A percentile compares a stretch with the other conserved stretches of the same genome.
phyloP scores from a whole-genome alignment of 37 sponge, comb jelly and placozoan species.

The Tethya wilhelma region DNA sequence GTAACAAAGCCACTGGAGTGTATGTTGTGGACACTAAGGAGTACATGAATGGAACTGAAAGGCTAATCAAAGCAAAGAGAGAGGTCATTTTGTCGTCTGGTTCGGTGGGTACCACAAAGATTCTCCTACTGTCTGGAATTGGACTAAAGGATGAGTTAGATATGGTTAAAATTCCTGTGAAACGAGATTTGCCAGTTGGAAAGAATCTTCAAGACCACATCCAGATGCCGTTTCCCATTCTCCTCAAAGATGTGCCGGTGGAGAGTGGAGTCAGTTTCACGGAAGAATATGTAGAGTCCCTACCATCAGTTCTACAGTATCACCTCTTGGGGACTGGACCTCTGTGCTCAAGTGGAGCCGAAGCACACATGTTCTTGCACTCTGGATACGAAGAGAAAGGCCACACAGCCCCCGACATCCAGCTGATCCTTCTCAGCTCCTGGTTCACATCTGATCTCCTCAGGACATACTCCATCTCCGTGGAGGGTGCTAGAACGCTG shows the following conservation, averaged over 20 bases:
- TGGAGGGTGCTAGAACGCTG: neutral
- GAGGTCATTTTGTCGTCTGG: slow-evolving; percentile 78
- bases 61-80: slow-evolving; percentile 42
- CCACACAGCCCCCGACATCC: slow-evolving; percentile 28
- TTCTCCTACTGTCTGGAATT: slow-evolving; percentile 75
- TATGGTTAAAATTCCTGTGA: slow-evolving; percentile 24
- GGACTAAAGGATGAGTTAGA: slow-evolving; percentile 60
- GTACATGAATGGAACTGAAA: slow-evolving; percentile 26
- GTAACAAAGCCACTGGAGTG: slow-evolving; percentile 21
- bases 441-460: neutral
- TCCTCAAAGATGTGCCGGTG: neutral
- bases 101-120: slow-evolving; percentile 67
- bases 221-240: slow-evolving; percentile 30
- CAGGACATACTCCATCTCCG: neutral
- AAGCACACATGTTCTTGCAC: slow-evolving; percentile 29
- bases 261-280: neutral
- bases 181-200: slow-evolving; percentile 74
- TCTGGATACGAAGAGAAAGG: slow-evolving; percentile 2
- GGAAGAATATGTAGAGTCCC: neutral
- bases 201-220: slow-evolving; percentile 84
- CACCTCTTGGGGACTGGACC: slow-evolving; percentile 33
- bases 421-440: slow-evolving; percentile 32
- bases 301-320: slow-evolving; percentile 7
- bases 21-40: slow-evolving; percentile 10
- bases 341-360: slow-evolving; percentile 12